A percentile compares a stretch with the other conserved stretches of the same genome.
Evolutionary conservation across 1,140 invertebrate species (phyloP).

Genomic region (Onthophagus taurus): DNA sequence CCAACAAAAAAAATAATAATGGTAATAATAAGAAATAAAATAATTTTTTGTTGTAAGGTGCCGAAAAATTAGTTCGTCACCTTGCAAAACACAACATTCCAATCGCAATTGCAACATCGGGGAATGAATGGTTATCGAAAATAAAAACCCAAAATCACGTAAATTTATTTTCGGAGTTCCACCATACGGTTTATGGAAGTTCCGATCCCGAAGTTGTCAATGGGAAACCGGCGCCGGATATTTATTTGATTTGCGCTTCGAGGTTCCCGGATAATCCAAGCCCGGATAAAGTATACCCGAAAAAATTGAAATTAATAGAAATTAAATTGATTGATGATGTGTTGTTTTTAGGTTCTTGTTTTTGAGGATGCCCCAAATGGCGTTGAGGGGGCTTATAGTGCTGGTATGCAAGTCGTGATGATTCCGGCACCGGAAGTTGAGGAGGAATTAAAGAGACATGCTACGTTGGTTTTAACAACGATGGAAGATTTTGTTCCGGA

Average conservation of each 20-base stretch:
- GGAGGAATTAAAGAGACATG: conserved; percentile 44
- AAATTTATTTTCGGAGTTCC: conserved; percentile 65
- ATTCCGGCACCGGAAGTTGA: conserved; percentile 65
- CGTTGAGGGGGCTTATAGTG: conserved; percentile 63
- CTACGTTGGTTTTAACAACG: conserved; percentile 65
- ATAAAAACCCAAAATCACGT: conserved; percentile 70
- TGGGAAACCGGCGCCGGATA: conserved; percentile 91
- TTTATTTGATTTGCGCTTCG: conserved; percentile 76
- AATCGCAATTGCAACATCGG: conserved; percentile 84
- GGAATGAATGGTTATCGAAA: conserved; percentile 62
- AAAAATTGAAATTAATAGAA: too few species aligned
- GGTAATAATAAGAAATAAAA: neutral
- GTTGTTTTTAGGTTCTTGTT: conserved; percentile 55
- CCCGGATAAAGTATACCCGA: conserved; percentile 53
- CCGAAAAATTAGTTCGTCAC: conserved; percentile 70
- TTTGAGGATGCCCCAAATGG: conserved; percentile 92
- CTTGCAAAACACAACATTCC: conserved; percentile 69
- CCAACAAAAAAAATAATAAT: neutral
- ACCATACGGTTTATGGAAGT: conserved; percentile 75
- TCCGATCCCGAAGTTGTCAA: conserved; percentile 79
- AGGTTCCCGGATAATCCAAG: conserved; percentile 67
- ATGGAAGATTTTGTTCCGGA: conserved; percentile 77
- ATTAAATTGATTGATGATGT: too few species aligned
- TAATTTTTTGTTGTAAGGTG: conserved; percentile 53
- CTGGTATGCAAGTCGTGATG: conserved; percentile 85